Evolutionary conservation across 2,888 invertebrate species (phyloP).

Genomic region (Hydropsyche betteni): DNA sequence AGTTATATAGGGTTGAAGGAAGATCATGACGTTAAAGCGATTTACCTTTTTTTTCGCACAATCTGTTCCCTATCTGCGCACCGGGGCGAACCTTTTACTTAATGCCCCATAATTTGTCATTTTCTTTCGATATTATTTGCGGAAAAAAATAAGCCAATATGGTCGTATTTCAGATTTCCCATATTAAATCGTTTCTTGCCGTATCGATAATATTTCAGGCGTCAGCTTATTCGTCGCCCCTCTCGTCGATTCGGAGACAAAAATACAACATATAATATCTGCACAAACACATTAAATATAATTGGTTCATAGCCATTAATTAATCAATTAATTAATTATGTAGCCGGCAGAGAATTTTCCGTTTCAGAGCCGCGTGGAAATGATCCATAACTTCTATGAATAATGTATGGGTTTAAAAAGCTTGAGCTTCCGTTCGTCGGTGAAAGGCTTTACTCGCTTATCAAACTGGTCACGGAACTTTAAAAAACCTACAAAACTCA

Average conservation of each 20-base stretch:
- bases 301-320: too few species aligned
- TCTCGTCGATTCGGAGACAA: background rate
- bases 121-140: conserved; percentile 42
- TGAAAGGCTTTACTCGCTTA: conserved; percentile 13
- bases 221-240: conserved; percentile 18
- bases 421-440: conserved; percentile 5
- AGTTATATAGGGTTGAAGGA: conserved; percentile 39
- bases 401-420: conserved; percentile 24
- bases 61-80: conserved; percentile 46
- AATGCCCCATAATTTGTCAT: conserved; percentile 46
- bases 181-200: conserved; percentile 34
- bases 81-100: conserved; percentile 42
- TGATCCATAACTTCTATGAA: conserved; percentile 18
- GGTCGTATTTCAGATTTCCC: conserved; percentile 37
- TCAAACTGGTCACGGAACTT: conserved; percentile 28
- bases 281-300: too few species aligned
- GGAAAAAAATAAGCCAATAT: conserved; percentile 40
- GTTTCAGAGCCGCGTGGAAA: background rate
- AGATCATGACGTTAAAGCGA: conserved; percentile 45
- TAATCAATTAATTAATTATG: too few species aligned
- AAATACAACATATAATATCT: too few species aligned
- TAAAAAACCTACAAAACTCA: conserved; percentile 25
- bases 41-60: conserved; percentile 45
- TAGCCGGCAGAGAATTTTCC: background rate
- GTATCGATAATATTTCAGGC: conserved; percentile 31